Conservation (phyloP, 2,888 invertebrate species). For the Mayetiola destructor region DNA sequence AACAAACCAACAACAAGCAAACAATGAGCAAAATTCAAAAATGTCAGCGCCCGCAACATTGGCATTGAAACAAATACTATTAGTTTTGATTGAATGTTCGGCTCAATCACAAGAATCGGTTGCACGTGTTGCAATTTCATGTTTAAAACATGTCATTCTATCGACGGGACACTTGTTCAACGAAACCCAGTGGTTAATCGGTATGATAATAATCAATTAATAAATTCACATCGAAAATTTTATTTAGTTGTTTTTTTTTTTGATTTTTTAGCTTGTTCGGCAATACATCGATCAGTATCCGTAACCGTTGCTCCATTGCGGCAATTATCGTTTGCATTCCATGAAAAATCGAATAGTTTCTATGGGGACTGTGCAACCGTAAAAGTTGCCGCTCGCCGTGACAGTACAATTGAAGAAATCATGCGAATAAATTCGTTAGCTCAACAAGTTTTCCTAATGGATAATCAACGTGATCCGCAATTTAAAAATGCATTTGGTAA, state of each 20-base stretch:
- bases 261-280: slow-evolving; percentile 63
- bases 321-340: slow-evolving; percentile 79
- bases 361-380: slow-evolving; percentile 86
- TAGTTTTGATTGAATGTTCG: slow-evolving; percentile 80
- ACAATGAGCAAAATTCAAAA: slow-evolving; percentile 29
- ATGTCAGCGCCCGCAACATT: slow-evolving; percentile 52
- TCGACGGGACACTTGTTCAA: slow-evolving; percentile 71
- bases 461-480: slow-evolving; percentile 34
- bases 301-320: slow-evolving; percentile 77
- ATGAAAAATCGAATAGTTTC: slow-evolving; percentile 83
- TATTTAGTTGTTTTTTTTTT: too few relatives aligned
- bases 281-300: slow-evolving; percentile 68
- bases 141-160: slow-evolving; percentile 70
- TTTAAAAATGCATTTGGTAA: slow-evolving; percentile 15
- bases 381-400: slow-evolving; percentile 82
- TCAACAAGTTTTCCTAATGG: slow-evolving; percentile 69
- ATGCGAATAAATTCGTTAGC: slow-evolving; percentile 75
- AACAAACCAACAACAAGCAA: slow-evolving; percentile 28
- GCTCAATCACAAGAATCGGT: slow-evolving; percentile 81
- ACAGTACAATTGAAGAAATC: slow-evolving; percentile 71
- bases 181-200: slow-evolving; percentile 74
- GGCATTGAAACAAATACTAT: slow-evolving; percentile 69
- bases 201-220: too few relatives aligned
- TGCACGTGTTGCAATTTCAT: slow-evolving; percentile 82
- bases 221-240: too few relatives aligned